These are phyloP conservation scores for Sinhomidia bicolor DNA, from an alignment of 2,888 invertebrate species.

Conservation along the genomic window DNA sequence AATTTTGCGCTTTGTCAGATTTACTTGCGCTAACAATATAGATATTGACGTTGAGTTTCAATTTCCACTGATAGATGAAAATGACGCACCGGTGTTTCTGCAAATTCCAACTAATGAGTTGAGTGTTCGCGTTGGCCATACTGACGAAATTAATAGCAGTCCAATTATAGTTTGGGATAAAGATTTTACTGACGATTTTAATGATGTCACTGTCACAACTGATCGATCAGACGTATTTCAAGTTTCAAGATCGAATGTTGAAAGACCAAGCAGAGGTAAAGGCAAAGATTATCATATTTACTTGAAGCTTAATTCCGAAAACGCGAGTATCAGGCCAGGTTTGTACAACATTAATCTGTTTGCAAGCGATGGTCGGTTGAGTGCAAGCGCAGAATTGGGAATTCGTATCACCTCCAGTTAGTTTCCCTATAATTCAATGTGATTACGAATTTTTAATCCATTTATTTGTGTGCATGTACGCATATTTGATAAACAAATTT, in stretches of 20 bases:
- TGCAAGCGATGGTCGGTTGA: constrained; percentile 34
- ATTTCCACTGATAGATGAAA: constrained; percentile 50
- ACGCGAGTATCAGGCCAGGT: background rate
- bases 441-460: no score
- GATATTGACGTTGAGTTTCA: constrained; percentile 7
- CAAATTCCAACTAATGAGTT: background rate
- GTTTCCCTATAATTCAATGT: background rate
- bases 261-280: background rate
- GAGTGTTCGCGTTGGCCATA: background rate
- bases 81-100: constrained; percentile 51
- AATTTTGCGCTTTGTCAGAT: constrained; percentile 46
- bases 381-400: background rate
- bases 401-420: background rate
- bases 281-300: constrained; percentile 40
- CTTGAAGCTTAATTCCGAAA: constrained; percentile 1
- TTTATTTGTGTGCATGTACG: no score
- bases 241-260: background rate
- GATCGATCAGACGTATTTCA: constrained; percentile 31
- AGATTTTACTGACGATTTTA: constrained; percentile 32
- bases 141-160: constrained; percentile 2
- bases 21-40: background rate
- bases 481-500: no score
- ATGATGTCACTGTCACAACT: background rate
- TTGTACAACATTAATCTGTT: constrained; percentile 48
- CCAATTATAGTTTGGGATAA: constrained; percentile 41